phyloP scores from a whole-genome alignment of 2,888 invertebrate genomes.

The Drosophila seclusa region DNA sequence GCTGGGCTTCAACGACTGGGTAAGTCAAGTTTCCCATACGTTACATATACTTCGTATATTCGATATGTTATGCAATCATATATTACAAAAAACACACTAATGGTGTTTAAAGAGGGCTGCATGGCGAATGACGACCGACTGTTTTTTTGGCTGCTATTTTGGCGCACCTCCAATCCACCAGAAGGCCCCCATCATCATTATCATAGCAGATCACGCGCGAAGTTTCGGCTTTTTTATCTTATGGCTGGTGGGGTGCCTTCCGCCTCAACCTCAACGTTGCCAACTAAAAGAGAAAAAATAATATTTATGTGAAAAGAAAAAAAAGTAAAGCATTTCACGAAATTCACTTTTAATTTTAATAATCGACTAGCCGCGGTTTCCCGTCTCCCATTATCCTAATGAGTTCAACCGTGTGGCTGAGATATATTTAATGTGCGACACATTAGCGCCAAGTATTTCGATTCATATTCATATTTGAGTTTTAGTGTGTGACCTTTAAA shows the following conservation, averaged over 20 bases:
- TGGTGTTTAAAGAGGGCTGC: constrained; percentile 67
- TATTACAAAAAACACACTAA: constrained; percentile 54
- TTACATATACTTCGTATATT: not conserved
- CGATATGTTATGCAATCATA: constrained; percentile 42
- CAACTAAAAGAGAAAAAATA: constrained; percentile 1
- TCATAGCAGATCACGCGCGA: constrained; percentile 58
- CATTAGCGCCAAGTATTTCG: constrained; percentile 44
- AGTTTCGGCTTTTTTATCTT: constrained; percentile 16
- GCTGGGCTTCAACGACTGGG: constrained; percentile 96
- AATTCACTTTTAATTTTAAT: constrained; percentile 77
- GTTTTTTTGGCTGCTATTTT: constrained; percentile 31
- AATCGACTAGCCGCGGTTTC: constrained; percentile 61
- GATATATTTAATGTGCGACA: constrained; percentile 61
- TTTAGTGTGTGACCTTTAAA: constrained; percentile 55
- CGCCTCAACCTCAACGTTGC: constrained; percentile 27
- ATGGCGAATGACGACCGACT: constrained; percentile 40
- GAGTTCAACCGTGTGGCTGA: constrained; percentile 18
- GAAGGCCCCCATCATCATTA: constrained; percentile 51
- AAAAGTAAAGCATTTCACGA: constrained; percentile 63
- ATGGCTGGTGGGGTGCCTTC: constrained; percentile 27
- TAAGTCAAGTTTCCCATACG: constrained; percentile 84
- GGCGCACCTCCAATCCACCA: constrained; percentile 68
- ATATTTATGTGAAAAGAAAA: constrained; percentile 9
- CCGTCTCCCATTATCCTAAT: constrained; percentile 50
- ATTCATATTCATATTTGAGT: constrained; percentile 15